Conservation (phyloP, 2,797 vertebrate species). For the Decapterus maruadsi region DNA sequence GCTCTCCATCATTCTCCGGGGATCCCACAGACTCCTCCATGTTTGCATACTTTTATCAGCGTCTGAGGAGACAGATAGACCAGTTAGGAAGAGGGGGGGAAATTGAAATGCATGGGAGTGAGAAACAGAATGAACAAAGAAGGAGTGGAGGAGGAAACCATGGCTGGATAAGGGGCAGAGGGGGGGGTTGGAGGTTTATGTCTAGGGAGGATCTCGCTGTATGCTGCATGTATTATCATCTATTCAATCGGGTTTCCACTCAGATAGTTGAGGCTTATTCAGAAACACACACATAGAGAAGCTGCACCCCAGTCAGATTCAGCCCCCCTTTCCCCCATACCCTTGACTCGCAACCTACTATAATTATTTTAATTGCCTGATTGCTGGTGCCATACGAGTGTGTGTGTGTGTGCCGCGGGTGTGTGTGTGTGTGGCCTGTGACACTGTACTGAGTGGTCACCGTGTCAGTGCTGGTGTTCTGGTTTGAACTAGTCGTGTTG, state of each 20-base stretch:
- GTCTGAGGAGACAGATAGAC: constrained; percentile 46
- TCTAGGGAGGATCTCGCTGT: constrained; percentile 58
- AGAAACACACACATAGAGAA: constrained; percentile 31
- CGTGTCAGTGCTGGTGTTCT: constrained; percentile 66
- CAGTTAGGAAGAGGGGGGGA: constrained; percentile 28
- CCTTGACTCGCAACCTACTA: constrained; percentile 44
- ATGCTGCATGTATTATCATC: constrained; percentile 70
- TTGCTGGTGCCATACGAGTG: constrained; percentile 65
- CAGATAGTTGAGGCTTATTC: constrained; percentile 50
- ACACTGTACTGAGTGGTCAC: constrained; percentile 69
- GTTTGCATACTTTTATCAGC: constrained; percentile 43
- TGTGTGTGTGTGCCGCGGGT: constrained; percentile 24
- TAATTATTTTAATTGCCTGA: constrained; percentile 62
- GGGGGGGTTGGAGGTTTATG: constrained; percentile 27
- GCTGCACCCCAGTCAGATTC: constrained; percentile 28
- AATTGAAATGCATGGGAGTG: constrained; percentile 28
- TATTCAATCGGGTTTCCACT: constrained; percentile 49
- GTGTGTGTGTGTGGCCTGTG: constrained; percentile 68
- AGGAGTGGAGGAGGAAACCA: constrained; percentile 9
- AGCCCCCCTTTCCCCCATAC: constrained; percentile 28
- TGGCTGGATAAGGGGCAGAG: constrained; percentile 25
- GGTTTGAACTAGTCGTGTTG: constrained; percentile 63
- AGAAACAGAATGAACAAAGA: constrained; percentile 14
- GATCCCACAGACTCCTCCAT: constrained; percentile 51
- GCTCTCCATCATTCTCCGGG: constrained; percentile 32